phyloP scores from a whole-genome alignment of 2,888 invertebrate species.

The Alviniconcha strummeri region DNA sequence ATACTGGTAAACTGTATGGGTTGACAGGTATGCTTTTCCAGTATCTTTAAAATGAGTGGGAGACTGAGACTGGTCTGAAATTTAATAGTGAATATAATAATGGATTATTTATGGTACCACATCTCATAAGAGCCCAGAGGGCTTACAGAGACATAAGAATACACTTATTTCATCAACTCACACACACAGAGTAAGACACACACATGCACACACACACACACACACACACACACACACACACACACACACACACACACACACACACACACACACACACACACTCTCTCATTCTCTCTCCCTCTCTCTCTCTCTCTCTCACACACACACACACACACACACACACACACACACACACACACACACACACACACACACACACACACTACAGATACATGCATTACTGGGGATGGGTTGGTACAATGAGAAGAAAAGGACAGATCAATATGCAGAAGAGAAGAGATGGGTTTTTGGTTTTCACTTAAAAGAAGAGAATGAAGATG shows the following conservation, averaged over 20 bases:
- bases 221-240: background rate
- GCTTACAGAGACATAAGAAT: background rate
- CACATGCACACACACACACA: background rate
- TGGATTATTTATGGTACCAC: too few relatives aligned
- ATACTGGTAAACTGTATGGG: too few relatives aligned
- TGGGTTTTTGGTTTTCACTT: too few relatives aligned
- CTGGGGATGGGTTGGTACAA: too few relatives aligned
- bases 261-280: background rate
- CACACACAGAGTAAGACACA: background rate
- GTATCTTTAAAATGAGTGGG: too few relatives aligned
- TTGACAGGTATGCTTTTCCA: too few relatives aligned
- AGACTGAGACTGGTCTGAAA: too few relatives aligned
- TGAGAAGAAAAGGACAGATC: too few relatives aligned
- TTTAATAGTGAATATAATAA: too few relatives aligned
- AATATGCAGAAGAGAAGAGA: too few relatives aligned
- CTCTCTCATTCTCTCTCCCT: background rate
- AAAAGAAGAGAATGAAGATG: too few relatives aligned
- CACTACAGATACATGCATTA: slow-evolving; percentile 6
- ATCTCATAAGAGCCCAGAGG: too few relatives aligned
- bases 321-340: slow-evolving; percentile 6
- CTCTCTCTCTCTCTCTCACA: background rate
- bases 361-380: slow-evolving; percentile 13
- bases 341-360: slow-evolving; percentile 15
- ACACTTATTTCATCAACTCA: background rate
- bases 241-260: background rate